These are phyloP conservation scores for Discoglossus pictus DNA, from an alignment of 2,797 vertebrate species.

Conservation along the genomic window DNA sequence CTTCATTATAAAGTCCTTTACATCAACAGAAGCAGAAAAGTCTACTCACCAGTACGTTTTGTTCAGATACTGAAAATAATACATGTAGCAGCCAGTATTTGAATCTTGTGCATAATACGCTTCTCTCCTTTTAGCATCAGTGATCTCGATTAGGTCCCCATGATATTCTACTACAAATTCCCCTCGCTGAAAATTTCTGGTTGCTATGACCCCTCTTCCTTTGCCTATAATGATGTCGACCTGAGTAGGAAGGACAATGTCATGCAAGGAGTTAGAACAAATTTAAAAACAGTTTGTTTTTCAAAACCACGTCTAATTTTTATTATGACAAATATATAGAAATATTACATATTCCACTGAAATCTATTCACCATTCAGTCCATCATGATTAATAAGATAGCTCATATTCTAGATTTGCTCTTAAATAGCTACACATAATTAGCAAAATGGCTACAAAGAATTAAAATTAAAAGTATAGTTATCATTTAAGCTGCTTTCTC, in stretches of 20 bases:
- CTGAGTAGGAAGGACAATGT: slow-evolving; percentile 59
- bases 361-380: no score
- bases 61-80: slow-evolving; percentile 90
- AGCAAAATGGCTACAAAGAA: no score
- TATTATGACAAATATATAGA: no score
- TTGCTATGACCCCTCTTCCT: slow-evolving; percentile 90
- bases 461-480: no score
- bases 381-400: no score
- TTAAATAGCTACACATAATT: no score
- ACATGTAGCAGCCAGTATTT: slow-evolving; percentile 95
- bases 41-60: slow-evolving; percentile 92
- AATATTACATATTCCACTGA: no score
- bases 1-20: no score
- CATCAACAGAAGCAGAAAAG: background rate
- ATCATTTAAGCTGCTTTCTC: no score
- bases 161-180: slow-evolving; percentile 98
- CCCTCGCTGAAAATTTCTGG: slow-evolving; percentile 85
- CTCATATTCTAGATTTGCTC: no score
- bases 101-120: slow-evolving; percentile 84
- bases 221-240: slow-evolving; percentile 93
- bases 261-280: background rate
- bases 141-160: slow-evolving; percentile 92
- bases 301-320: no score
- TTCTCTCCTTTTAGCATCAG: slow-evolving; percentile 84
- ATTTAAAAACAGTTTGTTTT: no score